Conservation (phyloP, 2,888 invertebrate species). For the Gryllus longicercus region DNA sequence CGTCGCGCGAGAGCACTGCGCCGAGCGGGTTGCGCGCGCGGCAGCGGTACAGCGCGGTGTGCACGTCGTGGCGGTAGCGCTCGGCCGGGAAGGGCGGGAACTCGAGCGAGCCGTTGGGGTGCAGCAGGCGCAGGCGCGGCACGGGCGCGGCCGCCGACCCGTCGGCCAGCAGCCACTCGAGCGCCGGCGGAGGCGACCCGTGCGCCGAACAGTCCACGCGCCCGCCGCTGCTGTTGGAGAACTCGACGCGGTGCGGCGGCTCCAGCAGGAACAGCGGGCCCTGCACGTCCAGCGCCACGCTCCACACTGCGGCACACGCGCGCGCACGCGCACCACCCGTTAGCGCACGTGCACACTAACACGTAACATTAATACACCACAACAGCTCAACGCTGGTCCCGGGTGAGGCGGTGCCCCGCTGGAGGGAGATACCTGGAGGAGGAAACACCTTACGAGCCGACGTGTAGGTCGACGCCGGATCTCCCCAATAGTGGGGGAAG, state of each 20-base stretch:
- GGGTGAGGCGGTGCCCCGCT: too few relatives aligned
- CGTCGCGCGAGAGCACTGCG: slow-evolving; percentile 76
- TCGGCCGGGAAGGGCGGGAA: slow-evolving; percentile 80
- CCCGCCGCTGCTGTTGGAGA: slow-evolving; percentile 71
- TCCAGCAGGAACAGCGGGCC: slow-evolving; percentile 65
- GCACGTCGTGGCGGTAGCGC: slow-evolving; percentile 77
- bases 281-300: slow-evolving; percentile 61
- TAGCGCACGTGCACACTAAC: neutral
- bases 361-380: too few relatives aligned
- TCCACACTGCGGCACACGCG: slow-evolving; percentile 50
- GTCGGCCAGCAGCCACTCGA: slow-evolving; percentile 74
- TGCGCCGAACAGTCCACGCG: slow-evolving; percentile 66
- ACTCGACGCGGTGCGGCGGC: slow-evolving; percentile 71
- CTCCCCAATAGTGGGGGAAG: too few relatives aligned
- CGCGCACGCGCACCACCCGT: neutral
- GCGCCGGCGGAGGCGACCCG: slow-evolving; percentile 65
- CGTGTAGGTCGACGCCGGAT: too few relatives aligned
- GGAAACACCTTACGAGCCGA: too few relatives aligned
- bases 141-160: slow-evolving; percentile 60
- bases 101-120: slow-evolving; percentile 80
- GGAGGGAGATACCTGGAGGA: too few relatives aligned
- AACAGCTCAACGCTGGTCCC: too few relatives aligned
- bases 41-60: slow-evolving; percentile 77
- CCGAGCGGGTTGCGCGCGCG: slow-evolving; percentile 68
- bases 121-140: slow-evolving; percentile 69